phyloP scores from a whole-genome alignment of 2,113 vertebrate species.

The Uria lomvia region DNA sequence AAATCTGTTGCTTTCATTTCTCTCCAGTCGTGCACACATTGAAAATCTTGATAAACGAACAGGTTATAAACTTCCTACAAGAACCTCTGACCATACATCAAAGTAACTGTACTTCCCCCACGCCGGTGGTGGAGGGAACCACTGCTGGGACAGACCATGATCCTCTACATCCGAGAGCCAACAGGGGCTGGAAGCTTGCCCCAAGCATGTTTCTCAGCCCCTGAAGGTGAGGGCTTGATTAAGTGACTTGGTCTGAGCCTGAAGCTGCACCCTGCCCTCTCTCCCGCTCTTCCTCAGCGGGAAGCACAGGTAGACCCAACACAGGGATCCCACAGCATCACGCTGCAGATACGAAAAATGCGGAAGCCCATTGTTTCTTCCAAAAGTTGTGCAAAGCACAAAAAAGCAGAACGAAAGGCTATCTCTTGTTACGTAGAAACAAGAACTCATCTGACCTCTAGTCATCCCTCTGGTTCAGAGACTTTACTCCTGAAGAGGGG shows the following conservation, averaged over 20 bases:
- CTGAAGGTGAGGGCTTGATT: background rate
- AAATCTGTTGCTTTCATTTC: conserved; percentile 2
- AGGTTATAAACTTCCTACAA: background rate
- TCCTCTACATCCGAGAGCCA: background rate
- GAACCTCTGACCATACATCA: background rate
- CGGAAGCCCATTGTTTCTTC: background rate
- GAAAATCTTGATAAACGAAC: conserved; percentile 16
- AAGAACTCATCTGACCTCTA: background rate
- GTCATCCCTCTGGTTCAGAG: background rate
- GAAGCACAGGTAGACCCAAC: rapidly evolving
- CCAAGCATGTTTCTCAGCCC: background rate
- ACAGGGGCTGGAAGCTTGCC: background rate
- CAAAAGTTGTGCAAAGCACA: background rate
- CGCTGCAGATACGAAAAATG: rapidly evolving
- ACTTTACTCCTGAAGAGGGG: background rate
- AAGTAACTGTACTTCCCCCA: background rate
- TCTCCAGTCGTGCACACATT: background rate
- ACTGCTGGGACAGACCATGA: background rate
- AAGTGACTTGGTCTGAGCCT: background rate
- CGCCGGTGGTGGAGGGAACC: rapidly evolving
- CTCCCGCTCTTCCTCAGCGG: background rate
- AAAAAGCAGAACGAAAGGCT: background rate
- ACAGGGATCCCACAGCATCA: background rate
- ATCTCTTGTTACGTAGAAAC: rapidly evolving
- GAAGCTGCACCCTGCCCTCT: background rate